Conservation (phyloP, 2,797 vertebrate genomes). For the Lacerta agilis region DNA sequence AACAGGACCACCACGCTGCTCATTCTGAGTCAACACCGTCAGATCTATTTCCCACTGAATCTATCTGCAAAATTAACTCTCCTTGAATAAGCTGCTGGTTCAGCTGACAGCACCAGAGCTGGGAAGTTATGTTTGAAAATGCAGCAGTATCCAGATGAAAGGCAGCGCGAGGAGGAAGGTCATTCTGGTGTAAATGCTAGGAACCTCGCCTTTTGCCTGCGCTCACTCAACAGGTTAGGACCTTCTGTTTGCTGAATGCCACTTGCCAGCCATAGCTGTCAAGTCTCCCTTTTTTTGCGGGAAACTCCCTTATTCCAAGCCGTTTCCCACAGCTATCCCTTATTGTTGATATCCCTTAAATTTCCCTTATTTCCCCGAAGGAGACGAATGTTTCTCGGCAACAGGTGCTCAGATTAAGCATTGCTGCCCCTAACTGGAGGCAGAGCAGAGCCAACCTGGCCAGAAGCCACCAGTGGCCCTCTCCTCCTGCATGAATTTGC, state of each 20-base stretch:
- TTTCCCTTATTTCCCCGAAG: too few relatives aligned
- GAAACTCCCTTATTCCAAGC: too few relatives aligned
- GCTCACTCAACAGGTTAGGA: background rate
- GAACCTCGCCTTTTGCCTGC: background rate
- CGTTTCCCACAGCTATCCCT: too few relatives aligned
- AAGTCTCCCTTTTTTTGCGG: too few relatives aligned
- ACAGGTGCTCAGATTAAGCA: too few relatives aligned
- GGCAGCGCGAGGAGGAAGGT: background rate
- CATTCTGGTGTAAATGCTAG: background rate
- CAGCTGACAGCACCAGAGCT: background rate
- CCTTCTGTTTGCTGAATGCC: background rate
- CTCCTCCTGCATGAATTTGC: too few relatives aligned
- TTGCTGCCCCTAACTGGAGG: too few relatives aligned
- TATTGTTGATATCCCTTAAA: too few relatives aligned
- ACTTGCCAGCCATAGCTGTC: too few relatives aligned
- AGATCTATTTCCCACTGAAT: slow-evolving; percentile 59
- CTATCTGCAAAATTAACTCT: slow-evolving; percentile 45
- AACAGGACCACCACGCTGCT: slow-evolving; percentile 48
- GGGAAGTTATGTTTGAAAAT: background rate
- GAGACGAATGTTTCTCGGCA: too few relatives aligned
- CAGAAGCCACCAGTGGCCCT: too few relatives aligned
- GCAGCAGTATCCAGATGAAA: background rate
- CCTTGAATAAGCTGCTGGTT: background rate
- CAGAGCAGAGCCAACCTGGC: too few relatives aligned
- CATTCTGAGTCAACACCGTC: slow-evolving; percentile 43